A percentile compares a stretch with the other conserved stretches of the same genome.
Evolutionary conservation across 1,140 invertebrate genomes (phyloP).

Genomic region (Adelges cooleyi): DNA sequence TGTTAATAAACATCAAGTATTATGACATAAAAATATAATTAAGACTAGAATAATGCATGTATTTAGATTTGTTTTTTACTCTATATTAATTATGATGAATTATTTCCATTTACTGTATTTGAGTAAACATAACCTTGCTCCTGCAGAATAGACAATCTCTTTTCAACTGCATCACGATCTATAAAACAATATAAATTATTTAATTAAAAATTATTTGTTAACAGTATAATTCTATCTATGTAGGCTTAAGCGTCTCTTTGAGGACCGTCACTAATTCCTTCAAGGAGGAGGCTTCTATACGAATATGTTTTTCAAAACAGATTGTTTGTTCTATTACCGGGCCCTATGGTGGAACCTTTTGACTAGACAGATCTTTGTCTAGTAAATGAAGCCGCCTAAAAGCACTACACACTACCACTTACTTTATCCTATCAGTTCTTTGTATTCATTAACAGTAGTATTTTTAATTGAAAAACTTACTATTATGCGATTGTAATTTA

Average conservation of each 20-base stretch:
- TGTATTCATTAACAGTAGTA: background rate
- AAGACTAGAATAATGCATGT: background rate
- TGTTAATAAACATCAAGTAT: background rate
- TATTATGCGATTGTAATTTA: slow-evolving; percentile 8
- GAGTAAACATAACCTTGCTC: slow-evolving; percentile 71
- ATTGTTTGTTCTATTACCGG: no score
- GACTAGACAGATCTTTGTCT: no score
- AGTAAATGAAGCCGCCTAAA: no score
- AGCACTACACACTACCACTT: no score
- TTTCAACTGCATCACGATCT: slow-evolving; percentile 90
- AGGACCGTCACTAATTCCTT: no score
- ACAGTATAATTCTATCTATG: no score
- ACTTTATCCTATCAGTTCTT: background rate
- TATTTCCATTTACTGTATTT: slow-evolving; percentile 34
- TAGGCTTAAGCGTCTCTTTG: no score
- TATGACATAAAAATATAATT: background rate
- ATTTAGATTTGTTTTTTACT: background rate
- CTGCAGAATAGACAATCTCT: slow-evolving; percentile 71
- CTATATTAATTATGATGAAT: slow-evolving; percentile 20
- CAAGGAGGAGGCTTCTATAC: no score
- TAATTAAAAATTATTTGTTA: no score
- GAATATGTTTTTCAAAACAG: no score
- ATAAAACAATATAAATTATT: slow-evolving; percentile 38
- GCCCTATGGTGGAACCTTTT: no score
- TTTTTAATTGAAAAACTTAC: background rate